Conservation (phyloP, 2,113 vertebrate genomes). For the Myanophis thanlyinensis region DNA sequence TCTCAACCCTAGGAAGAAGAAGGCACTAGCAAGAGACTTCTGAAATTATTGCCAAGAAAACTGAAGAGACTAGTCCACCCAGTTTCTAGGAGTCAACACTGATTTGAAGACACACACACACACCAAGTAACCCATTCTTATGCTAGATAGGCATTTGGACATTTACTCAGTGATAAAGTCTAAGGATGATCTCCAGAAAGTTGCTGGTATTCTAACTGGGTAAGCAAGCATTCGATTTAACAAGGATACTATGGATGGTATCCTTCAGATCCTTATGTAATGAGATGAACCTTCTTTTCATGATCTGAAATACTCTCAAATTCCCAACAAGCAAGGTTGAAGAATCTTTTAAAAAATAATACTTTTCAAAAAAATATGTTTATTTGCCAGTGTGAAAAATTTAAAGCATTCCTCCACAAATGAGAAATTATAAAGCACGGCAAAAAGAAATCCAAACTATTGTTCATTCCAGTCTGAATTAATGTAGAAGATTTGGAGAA, state of each 20-base stretch:
- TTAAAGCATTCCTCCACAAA: slow-evolving; percentile 38
- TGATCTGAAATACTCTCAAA: neutral
- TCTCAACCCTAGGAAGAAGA: neutral
- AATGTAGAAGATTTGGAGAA: slow-evolving; percentile 10
- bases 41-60: neutral
- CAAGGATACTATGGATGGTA: neutral
- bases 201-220: neutral
- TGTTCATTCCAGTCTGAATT: neutral
- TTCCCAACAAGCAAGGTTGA: neutral
- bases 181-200: neutral
- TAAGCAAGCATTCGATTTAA: neutral
- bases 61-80: neutral
- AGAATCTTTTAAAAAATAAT: neutral
- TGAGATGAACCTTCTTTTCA: neutral
- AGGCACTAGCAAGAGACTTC: neutral
- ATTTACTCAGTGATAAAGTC: neutral
- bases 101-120: neutral
- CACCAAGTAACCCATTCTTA: neutral
- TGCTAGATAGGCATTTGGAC: neutral
- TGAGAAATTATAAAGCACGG: slow-evolving; percentile 2
- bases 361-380: neutral
- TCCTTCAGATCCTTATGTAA: neutral
- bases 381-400: neutral
- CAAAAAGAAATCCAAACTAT: neutral
- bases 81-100: neutral